Base-by-base conservation (phyloP, 92 coral and sea anemone species). In the Porites cylindrica region DNA sequence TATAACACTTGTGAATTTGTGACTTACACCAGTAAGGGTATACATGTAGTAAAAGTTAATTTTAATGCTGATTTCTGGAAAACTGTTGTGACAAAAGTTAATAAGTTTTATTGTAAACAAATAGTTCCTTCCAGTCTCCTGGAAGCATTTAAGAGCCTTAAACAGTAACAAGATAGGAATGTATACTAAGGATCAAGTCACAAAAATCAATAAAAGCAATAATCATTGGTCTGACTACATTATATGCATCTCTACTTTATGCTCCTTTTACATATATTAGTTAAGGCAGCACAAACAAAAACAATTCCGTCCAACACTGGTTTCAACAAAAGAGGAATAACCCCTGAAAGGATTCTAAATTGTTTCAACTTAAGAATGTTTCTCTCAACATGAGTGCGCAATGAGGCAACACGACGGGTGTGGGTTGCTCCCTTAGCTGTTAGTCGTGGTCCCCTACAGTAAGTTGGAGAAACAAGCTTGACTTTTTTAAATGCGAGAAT, bases 391-490 rank as follows among this genome's bases (percentile, higher is more conserved):
- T 88, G 92, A 21, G 89, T 88, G 54, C 92, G 79, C 14, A 92
- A 64, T 52, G 92, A 89, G 19, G 90, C 92, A 72, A 89, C 90
- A 89, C 91, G 93, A 38, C 93, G 79, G 23, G 89, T 84, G 73
- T 92, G 84, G 20, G 92, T 85, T 77, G 91, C 82, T 51, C 82
- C 95, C 38, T 82, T 54, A 13, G 91, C 84, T 77, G 95, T 58
- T 77, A 92, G 92, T 66, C 91, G 66, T 8, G 81, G 82, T 61
- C 94, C 84, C 38, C 87, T 79, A 80, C 89, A 91, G 84, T 83
- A 92, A 43, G 95, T 84, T 77, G 92, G 95, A 87, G 91, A 88
- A 52, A 92, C 85, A 63, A 92, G 95, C 5, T 92, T 84, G 53
- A 88, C 80, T 77, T 85, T 88, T 78, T 88, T 92, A 23, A 92